phyloP scores from a whole-genome alignment of 2,113 vertebrate species.

The Oncorhynchus kisutch region DNA sequence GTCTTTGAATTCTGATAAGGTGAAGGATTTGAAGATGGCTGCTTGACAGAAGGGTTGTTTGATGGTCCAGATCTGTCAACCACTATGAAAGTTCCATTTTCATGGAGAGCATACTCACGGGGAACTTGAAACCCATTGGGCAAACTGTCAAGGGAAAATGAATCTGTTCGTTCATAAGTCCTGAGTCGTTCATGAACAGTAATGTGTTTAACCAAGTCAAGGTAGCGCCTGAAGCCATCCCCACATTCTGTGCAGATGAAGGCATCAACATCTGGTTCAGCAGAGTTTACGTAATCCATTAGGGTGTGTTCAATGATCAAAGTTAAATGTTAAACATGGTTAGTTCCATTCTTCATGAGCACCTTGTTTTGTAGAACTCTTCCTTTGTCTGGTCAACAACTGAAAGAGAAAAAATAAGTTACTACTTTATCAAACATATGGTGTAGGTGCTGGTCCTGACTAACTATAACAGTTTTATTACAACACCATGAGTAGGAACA shows the following conservation, averaged over 20 bases:
- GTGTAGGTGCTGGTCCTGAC: not conserved
- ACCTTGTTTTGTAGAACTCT: not conserved
- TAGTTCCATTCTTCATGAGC: not conserved
- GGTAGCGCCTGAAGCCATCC: conserved; percentile 74
- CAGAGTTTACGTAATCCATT: conserved; percentile 43
- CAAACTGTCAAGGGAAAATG: conserved; percentile 69
- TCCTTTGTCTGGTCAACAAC: not conserved
- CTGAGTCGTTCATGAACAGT: conserved; percentile 72
- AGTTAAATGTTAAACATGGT: not conserved
- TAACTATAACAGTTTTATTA: too few relatives aligned
- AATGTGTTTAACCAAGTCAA: conserved; percentile 72
- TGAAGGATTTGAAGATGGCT: conserved; percentile 46
- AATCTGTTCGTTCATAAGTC: conserved; percentile 73
- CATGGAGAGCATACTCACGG: conserved; percentile 76
- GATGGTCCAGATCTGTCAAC: conserved; percentile 63
- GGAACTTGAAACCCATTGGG: conserved; percentile 71
- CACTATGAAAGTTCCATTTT: conserved; percentile 75
- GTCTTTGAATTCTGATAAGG: conserved; percentile 24
- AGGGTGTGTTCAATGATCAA: conserved; percentile 66
- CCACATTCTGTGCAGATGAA: conserved; percentile 81
- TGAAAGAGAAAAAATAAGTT: not conserved
- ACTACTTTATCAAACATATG: not conserved
- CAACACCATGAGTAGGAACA: too few relatives aligned
- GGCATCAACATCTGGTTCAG: conserved; percentile 55
- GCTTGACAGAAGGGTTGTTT: conserved; percentile 46